A percentile compares a stretch with the other conserved stretches of the same genome.
Conservation (phyloP, 2,113 vertebrate genomes). For the Promerops cafer region DNA sequence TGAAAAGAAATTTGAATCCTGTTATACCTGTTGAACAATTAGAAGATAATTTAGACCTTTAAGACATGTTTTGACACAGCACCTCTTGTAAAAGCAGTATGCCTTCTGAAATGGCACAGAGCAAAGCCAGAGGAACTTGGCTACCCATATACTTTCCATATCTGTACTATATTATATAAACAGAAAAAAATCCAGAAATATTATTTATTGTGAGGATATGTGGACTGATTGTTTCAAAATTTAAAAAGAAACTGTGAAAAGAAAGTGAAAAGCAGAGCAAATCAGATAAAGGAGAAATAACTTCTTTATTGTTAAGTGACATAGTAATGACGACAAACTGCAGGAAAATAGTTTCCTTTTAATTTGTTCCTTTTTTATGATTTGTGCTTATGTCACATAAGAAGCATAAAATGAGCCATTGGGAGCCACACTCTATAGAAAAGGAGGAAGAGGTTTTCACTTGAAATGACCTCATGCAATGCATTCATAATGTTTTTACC, state of each 20-base stretch:
- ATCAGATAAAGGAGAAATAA: neutral
- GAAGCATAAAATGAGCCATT: neutral
- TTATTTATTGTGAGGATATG: neutral
- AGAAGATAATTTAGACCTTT: neutral
- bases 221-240: neutral
- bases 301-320: neutral
- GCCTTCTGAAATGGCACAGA: neutral
- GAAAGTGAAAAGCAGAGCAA: neutral
- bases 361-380: neutral
- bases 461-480: neutral
- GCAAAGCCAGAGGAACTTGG: neutral
- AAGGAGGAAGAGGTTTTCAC: neutral
- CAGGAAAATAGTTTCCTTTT: neutral
- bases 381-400: neutral
- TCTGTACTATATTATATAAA: neutral
- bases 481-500: neutral
- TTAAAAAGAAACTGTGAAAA: neutral
- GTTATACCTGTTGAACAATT: conserved; percentile 8
- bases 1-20: neutral
- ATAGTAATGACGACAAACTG: neutral
- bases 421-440: neutral
- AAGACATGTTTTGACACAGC: neutral
- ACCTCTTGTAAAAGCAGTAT: neutral
- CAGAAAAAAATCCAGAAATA: neutral
- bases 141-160: neutral